These are phyloP conservation scores for Aselliscus stoliczkanus DNA, from an alignment of 2,797 vertebrate genomes.

Conservation along the genomic window DNA sequence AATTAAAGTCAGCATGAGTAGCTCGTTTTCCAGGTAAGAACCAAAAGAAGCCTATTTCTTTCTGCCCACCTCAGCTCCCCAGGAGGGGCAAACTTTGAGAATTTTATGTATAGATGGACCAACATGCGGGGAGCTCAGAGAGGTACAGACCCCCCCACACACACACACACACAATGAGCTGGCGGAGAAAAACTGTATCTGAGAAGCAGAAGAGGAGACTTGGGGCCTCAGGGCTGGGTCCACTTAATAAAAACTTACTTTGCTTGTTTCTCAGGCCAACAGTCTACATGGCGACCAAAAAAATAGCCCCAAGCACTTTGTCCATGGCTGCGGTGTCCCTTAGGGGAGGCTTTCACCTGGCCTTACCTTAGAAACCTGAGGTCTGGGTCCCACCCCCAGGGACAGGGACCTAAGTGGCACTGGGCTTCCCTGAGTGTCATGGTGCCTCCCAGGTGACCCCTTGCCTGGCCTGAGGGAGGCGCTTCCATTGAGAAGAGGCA, in stretches of 20 bases:
- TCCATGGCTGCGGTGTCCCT: background rate
- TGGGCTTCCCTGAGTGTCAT: too few relatives aligned
- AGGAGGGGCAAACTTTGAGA: background rate
- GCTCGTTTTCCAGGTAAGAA: background rate
- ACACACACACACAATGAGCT: background rate
- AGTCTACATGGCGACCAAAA: background rate
- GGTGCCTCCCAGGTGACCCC: background rate
- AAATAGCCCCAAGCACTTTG: background rate
- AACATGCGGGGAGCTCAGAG: too few relatives aligned
- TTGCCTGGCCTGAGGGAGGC: background rate
- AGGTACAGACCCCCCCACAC: background rate
- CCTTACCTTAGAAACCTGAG: background rate
- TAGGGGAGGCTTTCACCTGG: background rate
- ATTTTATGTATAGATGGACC: background rate
- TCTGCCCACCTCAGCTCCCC: background rate
- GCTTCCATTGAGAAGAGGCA: background rate
- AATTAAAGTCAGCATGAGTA: background rate
- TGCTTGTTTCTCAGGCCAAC: background rate
- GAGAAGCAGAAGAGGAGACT: too few relatives aligned
- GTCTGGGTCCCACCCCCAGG: too few relatives aligned
- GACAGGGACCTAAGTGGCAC: background rate
- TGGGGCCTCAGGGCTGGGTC: background rate
- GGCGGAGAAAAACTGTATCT: too few relatives aligned
- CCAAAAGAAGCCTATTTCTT: background rate
- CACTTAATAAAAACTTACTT: rapidly evolving